Percentiles rank a stretch among this genome's conserved stretches.
Evolutionary conservation across 2,113 vertebrate genomes (phyloP).

Genomic region (Martes martes): DNA sequence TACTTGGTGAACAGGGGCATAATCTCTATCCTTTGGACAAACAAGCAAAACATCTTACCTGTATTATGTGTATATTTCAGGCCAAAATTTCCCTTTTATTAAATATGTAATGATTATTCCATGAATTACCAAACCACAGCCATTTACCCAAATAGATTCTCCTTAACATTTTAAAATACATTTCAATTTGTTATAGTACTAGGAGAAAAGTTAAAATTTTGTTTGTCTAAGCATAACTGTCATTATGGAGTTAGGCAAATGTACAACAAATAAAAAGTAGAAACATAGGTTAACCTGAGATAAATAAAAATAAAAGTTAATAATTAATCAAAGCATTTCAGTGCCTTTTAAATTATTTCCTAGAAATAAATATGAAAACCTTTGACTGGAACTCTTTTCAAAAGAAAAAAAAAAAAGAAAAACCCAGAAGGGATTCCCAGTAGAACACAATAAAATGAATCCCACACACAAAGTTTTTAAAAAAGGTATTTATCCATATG

Average conservation of each 20-base stretch:
- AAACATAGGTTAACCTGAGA: neutral
- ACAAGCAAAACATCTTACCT: neutral
- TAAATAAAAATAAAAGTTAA: neutral
- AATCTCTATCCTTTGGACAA: neutral
- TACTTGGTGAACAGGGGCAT: neutral
- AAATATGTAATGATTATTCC: neutral
- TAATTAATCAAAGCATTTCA: neutral
- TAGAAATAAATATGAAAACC: neutral
- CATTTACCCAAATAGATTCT: neutral
- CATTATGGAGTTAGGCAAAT: neutral
- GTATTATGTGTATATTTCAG: neutral
- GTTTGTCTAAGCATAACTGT: neutral
- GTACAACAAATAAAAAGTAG: neutral
- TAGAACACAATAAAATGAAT: neutral
- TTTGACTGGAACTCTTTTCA: neutral
- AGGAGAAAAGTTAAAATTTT: neutral
- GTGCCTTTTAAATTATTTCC: neutral
- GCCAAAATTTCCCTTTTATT: neutral
- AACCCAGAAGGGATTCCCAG: neutral
- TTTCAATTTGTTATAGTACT: neutral
- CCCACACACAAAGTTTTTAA: neutral
- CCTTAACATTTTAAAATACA: neutral
- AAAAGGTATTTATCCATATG: neutral
- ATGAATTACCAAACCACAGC: neutral
- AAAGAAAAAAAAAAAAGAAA: neutral